Evolutionary conservation across 2,797 vertebrate genomes (phyloP), one percentile per base, ranked within the genome.

Genomic region (Fistularia tabacaria): DNA sequence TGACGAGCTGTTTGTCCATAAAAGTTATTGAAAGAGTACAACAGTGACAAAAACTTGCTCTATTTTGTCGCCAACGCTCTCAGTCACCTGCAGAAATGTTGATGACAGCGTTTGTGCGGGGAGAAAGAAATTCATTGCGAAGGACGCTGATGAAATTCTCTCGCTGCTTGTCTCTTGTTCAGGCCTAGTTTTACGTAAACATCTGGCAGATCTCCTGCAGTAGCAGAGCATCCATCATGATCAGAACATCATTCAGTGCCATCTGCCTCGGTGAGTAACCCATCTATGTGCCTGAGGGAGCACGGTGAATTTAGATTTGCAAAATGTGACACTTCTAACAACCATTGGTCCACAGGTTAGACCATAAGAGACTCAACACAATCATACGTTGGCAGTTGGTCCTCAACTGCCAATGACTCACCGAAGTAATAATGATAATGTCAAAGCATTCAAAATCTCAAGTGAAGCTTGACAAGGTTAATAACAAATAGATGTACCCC

Each of bases 231-330:
- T 51, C 66, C 82, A 87, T 70, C 80, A 91, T 89, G 90, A 80
- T 71, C 57, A 87, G 80, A 77, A 48, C 73, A 54, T 62, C 77
- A 6, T 55, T 90, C 61, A 56, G 74, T 41, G 62, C 71, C 58
- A 3, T 89, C 77, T 83, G 74, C 59, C 66, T 90, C 6, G 89
- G 91, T 92, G 86, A 79, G 79, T 38, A 48, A 54, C 44, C 46
- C 15, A 14, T 42, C 42, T 25, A 14, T 52, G 57, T 65, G 36
- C 55, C 51, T 39, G 54, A 41, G 54, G 62, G 58, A 64, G 38
- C 40, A 41, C 6, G 9, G 41, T 51, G 41, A 0, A 14, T 63
- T 48, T 37, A 45, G 46, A 64, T 49, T 3, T 8, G 14, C 13
- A 14, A 7, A 14, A 9, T 46, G n/a, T 46, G 45, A 13, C 45